Evolutionary conservation across 2,888 invertebrate species (phyloP), one percentile per base, ranked within the genome.

Genomic region (Thera obeliscata): DNA sequence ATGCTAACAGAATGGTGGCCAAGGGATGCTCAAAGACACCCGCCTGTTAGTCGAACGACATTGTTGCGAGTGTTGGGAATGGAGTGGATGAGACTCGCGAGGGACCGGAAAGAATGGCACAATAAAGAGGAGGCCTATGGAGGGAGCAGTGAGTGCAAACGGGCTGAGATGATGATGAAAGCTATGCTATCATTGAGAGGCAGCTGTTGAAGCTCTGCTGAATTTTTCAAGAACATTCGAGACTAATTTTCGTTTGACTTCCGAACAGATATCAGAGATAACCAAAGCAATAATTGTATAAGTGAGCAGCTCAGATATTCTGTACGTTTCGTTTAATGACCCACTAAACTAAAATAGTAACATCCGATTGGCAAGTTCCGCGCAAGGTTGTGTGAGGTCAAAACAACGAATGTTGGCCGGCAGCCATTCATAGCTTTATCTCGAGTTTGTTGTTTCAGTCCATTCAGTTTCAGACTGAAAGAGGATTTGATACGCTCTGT

Each of bases 321-420:
- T 60, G 74, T 69, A 64, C 73, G 79, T 76, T 78, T 75, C 86
- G 90, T 87, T 85, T 87, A 88, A 89, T 85, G 88, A 88, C 86
- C 89, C 85, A 87, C 81, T 87, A 85, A 86, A 87, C 87, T 80
- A 83, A 86, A 86, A 87, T 85, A 85, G 87, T 79, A 76, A 77
- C 86, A 83, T 85, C 83, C 86, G 83, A 88, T 86, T 84, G 86
- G 84, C 86, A 81, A 80, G 81, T 75, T 77, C 76, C 80, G 76
- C 74, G 78, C 87, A 87, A 88, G 87, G 86, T 85, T 85, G 80
- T 69, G 82, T 67, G 83, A 83, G 77, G 73, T 63, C 80, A 83
- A 80, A 70, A 83, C 71, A 62, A 69, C 82, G 81, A 76, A 82
- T 76, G 84, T 79, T 35, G 33, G 52, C 70, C 61, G 57, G 67